Evolutionary conservation across 53 echinoderm and acorn worm genomes (phyloP), one percentile per base, ranked within the genome.

Genomic region (Stichopus horrens): DNA sequence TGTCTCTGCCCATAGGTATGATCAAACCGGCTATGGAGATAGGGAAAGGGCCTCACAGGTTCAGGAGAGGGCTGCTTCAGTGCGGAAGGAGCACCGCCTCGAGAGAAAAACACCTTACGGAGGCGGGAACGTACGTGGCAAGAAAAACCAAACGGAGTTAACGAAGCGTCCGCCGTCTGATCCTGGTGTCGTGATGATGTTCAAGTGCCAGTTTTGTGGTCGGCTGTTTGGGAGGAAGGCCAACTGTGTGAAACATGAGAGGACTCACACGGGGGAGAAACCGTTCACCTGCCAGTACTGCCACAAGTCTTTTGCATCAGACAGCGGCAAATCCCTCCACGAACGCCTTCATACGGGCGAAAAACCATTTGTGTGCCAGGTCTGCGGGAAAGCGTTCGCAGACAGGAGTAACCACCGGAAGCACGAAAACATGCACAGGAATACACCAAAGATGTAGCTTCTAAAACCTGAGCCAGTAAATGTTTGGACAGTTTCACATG

Each of bases 271-370:
- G 4, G 85, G 85, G 23, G 83, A 88, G 76, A 91, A 91, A 53
- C 76, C 67, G 9, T 88, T 84, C 19, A 21, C 37, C 7, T 92
- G 92, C 68, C 53, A 79, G 21, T 53, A 79, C 51, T 92, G 92
- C 51, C 86, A 85, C 8, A 71, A 92, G 74, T 55, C 92, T 75
- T 92, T 92, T 53, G 74, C 53, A 23, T 80, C 89, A 9, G 76
- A 86, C 67, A 84, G 89, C 21, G 85, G 89, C 16, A 84, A 82
- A 56, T 71, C 85, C 22, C 73, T 92, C 21, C 92, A 92, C 53
- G 92, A 92, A 73, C 57, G 67, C 7, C 85, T 67, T 9, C 92
- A 92, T 74, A 92, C 92, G n/a, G 85, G 85, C 65, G 85, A 85
- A 85, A 85, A 85, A 66, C 85, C 85, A 0, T 68, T 58, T n/a